Evolutionary conservation across 2,797 vertebrate species (phyloP).

Genomic region (Melanogrammus aeglefinus): DNA sequence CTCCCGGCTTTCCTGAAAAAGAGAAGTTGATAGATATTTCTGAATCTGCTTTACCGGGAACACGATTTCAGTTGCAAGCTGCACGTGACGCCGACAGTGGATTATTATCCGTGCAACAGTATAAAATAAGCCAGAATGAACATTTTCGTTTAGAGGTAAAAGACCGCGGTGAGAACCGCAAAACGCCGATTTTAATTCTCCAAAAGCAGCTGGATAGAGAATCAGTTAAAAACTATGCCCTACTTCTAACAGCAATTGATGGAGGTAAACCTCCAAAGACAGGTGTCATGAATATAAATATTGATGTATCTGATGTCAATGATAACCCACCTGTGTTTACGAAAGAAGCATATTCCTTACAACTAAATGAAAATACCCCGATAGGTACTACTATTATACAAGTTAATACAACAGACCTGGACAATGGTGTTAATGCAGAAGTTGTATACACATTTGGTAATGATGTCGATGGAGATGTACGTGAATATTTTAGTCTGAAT

Average conservation of each 20-base stretch:
- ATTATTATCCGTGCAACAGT: slow-evolving; percentile 64
- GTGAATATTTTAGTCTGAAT: slow-evolving; percentile 37
- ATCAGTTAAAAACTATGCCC: slow-evolving; percentile 17
- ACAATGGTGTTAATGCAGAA: slow-evolving; percentile 54
- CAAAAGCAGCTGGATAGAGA: slow-evolving; percentile 59
- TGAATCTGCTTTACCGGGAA: slow-evolving; percentile 48
- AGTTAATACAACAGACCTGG: slow-evolving; percentile 46
- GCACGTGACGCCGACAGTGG: slow-evolving; percentile 70
- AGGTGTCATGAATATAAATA: slow-evolving; percentile 49
- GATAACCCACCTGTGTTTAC: slow-evolving; percentile 61
- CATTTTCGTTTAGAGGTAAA: slow-evolving; percentile 71
- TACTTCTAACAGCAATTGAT: slow-evolving; percentile 55
- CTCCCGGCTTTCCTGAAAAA: slow-evolving; percentile 54
- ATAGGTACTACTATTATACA: slow-evolving; percentile 36
- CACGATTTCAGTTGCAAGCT: slow-evolving; percentile 67
- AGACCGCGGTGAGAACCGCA: slow-evolving; percentile 59
- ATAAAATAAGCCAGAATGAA: slow-evolving; percentile 72
- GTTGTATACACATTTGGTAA: slow-evolving; percentile 49
- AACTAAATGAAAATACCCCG: slow-evolving; percentile 48
- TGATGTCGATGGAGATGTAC: slow-evolving; percentile 14
- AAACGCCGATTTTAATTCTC: slow-evolving; percentile 53
- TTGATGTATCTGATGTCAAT: slow-evolving; percentile 59
- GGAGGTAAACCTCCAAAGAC: slow-evolving; percentile 58
- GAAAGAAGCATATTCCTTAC: slow-evolving; percentile 42
- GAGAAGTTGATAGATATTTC: slow-evolving; percentile 47